Percentiles rank a stretch among this genome's conserved stretches.
Conservation (phyloP, 2,888 invertebrate genomes). For the Anthophora plumipes region DNA sequence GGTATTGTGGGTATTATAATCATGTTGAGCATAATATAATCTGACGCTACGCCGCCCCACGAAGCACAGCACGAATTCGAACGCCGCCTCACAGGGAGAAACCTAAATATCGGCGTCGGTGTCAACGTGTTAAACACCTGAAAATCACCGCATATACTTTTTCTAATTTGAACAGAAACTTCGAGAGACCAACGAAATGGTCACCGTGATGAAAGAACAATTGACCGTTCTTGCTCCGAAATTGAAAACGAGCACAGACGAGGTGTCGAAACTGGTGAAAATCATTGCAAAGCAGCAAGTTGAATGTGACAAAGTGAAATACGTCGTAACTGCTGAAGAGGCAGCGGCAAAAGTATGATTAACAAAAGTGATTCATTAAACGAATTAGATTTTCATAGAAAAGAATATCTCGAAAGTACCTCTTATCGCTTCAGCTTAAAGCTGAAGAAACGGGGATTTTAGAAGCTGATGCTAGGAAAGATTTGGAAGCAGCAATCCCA, state of each 20-base stretch:
- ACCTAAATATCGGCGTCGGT: no score
- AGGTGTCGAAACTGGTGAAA: constrained; percentile 91
- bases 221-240: constrained; percentile 92
- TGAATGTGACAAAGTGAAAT: constrained; percentile 92
- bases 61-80: no score
- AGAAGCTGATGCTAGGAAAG: constrained; percentile 94
- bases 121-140: no score
- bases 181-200: constrained; percentile 92
- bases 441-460: constrained; percentile 93
- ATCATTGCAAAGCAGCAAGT: constrained; percentile 92
- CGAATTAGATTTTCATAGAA: no score
- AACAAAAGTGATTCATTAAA: neutral
- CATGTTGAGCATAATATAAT: no score
- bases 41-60: no score
- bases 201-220: constrained; percentile 94
- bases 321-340: constrained; percentile 93
- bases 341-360: constrained; percentile 89
- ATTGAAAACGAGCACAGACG: constrained; percentile 91
- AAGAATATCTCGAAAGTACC: neutral
- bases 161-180: constrained; percentile 87
- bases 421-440: constrained; percentile 87
- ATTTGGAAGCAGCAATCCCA: constrained; percentile 94
- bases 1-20: no score
- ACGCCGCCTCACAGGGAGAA: no score
- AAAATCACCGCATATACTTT: neutral